These are phyloP conservation scores for Stenchaetothrips biformis DNA, from an alignment of 2,888 invertebrate genomes.

Conservation along the genomic window DNA sequence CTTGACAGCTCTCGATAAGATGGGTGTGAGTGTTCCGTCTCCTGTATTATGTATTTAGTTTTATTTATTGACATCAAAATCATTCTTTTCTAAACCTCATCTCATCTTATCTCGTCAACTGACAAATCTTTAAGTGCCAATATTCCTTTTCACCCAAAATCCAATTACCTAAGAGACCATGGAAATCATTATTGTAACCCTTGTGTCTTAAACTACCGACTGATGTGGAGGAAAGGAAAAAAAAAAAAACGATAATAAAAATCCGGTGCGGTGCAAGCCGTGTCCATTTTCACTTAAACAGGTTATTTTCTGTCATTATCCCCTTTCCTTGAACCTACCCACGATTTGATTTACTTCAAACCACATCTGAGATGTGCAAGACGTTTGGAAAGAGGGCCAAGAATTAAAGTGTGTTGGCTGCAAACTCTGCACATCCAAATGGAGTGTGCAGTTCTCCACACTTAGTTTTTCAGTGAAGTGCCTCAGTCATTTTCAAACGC, in stretches of 20 bases:
- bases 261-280: neutral
- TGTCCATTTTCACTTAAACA: neutral
- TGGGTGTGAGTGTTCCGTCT: constrained; percentile 14
- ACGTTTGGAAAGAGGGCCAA: too few species aligned
- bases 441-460: too few species aligned
- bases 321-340: neutral
- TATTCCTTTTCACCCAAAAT: constrained; percentile 16
- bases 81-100: constrained; percentile 1
- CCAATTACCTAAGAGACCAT: neutral
- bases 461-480: too few species aligned
- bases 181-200: neutral
- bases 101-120: neutral
- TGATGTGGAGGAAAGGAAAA: constrained; percentile 2
- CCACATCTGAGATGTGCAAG: too few species aligned
- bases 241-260: neutral
- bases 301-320: neutral
- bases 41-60: constrained; percentile 19
- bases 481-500: neutral
- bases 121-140: constrained; percentile 6
- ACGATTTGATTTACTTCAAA: neutral
- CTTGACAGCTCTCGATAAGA: neutral
- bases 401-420: too few species aligned
- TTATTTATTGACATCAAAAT: constrained; percentile 22
- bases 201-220: neutral
- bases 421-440: too few species aligned